Base-by-base conservation (phyloP, 2,797 vertebrate species). In the Lagodon rhomboides region DNA sequence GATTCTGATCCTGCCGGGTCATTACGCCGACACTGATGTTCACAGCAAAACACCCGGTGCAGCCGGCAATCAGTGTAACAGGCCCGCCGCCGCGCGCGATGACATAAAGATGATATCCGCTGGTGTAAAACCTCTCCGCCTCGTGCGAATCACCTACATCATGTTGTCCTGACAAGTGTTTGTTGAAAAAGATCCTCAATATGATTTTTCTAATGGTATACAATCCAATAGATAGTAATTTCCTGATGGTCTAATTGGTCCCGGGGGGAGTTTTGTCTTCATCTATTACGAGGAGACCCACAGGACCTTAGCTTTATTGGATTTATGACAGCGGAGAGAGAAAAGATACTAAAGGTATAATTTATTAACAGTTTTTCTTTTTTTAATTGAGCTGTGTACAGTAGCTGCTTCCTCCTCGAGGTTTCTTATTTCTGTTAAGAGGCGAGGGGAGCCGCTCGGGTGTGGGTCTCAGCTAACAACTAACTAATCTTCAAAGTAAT, bases 161-260 rank as follows among this genome's bases (percentile, higher is more conserved):
- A 68, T 60, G 66, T 79, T 80, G 80, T 73, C 27, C 80, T 68
- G 81, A 83, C 80, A 66, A 76, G 79, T 79, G 76, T 85, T 88
- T 82, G 76, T 70, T 62, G 30, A 81, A 79, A 79, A 75, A 51
- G 69, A 89, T 73, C 69, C 80, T 80, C 59, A 53, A 80, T 85
- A 76, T 78, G 79, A 76, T 79, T 86, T 78, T 80, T 90, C 68
- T 80, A 87, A 92, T 82, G 84, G 85, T 90, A 65, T 80, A 80
- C 77, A 86, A 92, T 91, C 84, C 85, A 82, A 92, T 92, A 82
- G 89, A 74, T 86, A 64, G 82, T 90, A 66, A 92, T 93, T 93
- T 93, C 89, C 92, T 90, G 90, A 87, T 89, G 89, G 76, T 88
- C 83, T 94, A 92, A 94, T 94, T 93, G 91, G 93, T 91, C 94